phyloP scores from a whole-genome alignment of 37 sponge, comb jelly and placozoan genomes.

The Chondrilla cf. caribensis region DNA sequence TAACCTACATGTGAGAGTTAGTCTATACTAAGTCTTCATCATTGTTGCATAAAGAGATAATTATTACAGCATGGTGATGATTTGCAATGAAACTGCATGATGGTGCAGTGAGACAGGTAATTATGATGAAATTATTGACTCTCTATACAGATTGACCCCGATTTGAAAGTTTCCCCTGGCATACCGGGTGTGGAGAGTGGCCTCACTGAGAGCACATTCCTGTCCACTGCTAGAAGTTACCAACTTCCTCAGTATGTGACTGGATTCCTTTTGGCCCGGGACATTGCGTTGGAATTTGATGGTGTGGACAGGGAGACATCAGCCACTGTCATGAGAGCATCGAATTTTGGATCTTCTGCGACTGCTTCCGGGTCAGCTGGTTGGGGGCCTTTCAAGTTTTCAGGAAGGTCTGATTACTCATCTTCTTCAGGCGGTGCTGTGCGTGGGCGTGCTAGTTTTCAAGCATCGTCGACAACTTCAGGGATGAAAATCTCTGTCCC shows the following conservation, averaged over 20 bases:
- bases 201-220: background rate
- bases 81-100: too few species aligned
- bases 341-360: background rate
- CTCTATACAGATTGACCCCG: background rate
- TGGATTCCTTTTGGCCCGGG: background rate
- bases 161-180: constrained; percentile 2
- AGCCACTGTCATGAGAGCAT: background rate
- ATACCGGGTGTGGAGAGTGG: background rate
- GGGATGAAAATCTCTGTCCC: background rate
- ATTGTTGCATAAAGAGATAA: too few species aligned
- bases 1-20: too few species aligned
- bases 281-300: background rate
- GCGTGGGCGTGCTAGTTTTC: background rate
- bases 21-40: too few species aligned
- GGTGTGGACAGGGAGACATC: background rate
- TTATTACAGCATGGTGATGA: too few species aligned
- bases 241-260: background rate
- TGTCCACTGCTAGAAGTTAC: background rate
- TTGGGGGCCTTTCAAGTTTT: constrained; percentile 15
- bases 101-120: too few species aligned
- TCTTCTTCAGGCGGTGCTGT: background rate
- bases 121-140: too few species aligned
- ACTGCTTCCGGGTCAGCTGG: background rate
- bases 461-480: background rate
- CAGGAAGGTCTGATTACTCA: constrained; percentile 5